Conservation (phyloP, 2,797 vertebrate genomes). For the Notolabrus celidotus region DNA sequence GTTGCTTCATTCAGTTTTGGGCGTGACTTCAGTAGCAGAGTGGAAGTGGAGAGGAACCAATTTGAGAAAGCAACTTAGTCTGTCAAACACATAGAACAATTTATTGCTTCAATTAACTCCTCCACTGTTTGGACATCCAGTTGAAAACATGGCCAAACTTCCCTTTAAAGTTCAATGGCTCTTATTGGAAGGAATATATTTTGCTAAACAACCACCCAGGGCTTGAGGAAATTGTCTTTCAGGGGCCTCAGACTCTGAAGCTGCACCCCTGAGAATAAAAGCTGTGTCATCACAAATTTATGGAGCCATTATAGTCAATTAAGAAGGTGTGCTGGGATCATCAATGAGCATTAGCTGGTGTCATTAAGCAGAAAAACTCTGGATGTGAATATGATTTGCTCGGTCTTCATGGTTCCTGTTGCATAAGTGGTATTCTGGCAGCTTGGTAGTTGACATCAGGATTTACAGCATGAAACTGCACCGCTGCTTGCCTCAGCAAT, state of each 20-base stretch:
- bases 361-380: conserved; percentile 59
- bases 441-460: not conserved
- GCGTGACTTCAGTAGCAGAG: too few relatives aligned
- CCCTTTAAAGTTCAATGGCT: not conserved
- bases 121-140: not conserved
- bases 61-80: too few relatives aligned
- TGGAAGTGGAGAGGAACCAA: too few relatives aligned
- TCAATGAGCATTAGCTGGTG: conserved; percentile 60
- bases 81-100: too few relatives aligned
- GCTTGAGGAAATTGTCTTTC: conserved; percentile 27
- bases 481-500: not conserved
- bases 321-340: conserved; percentile 50
- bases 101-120: not conserved
- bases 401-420: conserved; percentile 15
- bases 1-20: too few relatives aligned
- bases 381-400: conserved; percentile 33
- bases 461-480: not conserved
- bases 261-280: conserved; percentile 37
- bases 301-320: conserved; percentile 60
- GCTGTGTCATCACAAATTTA: conserved; percentile 47
- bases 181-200: conserved; percentile 25
- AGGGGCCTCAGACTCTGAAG: conserved; percentile 22
- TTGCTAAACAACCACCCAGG: conserved; percentile 6
- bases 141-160: not conserved
- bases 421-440: conserved; percentile 13